Percentiles rank a stretch among this genome's conserved stretches.
Conservation (phyloP, 2,797 vertebrate species). For the Toxotes lorentzi region DNA sequence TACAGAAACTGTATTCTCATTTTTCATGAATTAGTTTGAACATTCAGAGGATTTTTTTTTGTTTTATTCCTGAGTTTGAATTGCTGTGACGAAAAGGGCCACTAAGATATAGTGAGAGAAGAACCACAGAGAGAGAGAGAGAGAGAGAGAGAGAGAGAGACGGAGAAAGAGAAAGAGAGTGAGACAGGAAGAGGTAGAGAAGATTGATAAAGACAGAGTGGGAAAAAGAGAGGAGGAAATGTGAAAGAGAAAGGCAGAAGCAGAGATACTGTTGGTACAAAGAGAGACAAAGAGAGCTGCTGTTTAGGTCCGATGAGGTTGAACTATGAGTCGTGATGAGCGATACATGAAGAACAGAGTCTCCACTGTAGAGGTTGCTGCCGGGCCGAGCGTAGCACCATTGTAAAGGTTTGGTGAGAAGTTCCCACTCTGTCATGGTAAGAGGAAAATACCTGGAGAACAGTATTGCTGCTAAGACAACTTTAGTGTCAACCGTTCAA, state of each 20-base stretch:
- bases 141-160: constrained; percentile 27
- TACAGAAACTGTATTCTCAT: constrained; percentile 91
- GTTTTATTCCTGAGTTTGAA: constrained; percentile 94
- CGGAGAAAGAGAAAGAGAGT: constrained; percentile 13
- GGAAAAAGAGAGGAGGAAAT: constrained; percentile 44
- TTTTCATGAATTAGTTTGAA: constrained; percentile 95
- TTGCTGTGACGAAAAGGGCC: constrained; percentile 94
- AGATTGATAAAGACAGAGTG: constrained; percentile 61
- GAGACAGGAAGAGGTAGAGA: constrained; percentile 71
- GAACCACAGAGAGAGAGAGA: constrained; percentile 50
- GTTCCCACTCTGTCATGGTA: constrained; percentile 89
- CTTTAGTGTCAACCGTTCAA: constrained; percentile 97
- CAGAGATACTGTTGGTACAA: constrained; percentile 55
- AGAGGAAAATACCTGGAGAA: constrained; percentile 93
- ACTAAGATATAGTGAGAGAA: constrained; percentile 85
- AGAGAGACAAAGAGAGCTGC: constrained; percentile 81
- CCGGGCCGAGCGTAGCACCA: constrained; percentile 94
- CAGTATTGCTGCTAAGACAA: constrained; percentile 99
- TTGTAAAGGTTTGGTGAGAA: constrained; percentile 88
- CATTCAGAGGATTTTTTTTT: constrained; percentile 95
- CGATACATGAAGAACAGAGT: constrained; percentile 89
- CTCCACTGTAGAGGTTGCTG: constrained; percentile 88
- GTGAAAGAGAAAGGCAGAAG: constrained; percentile 55
- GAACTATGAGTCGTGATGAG: constrained; percentile 79
- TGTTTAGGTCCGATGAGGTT: constrained; percentile 96